Evolutionary conservation across 1,140 invertebrate species (phyloP).

Genomic region (Nasonia giraulti): DNA sequence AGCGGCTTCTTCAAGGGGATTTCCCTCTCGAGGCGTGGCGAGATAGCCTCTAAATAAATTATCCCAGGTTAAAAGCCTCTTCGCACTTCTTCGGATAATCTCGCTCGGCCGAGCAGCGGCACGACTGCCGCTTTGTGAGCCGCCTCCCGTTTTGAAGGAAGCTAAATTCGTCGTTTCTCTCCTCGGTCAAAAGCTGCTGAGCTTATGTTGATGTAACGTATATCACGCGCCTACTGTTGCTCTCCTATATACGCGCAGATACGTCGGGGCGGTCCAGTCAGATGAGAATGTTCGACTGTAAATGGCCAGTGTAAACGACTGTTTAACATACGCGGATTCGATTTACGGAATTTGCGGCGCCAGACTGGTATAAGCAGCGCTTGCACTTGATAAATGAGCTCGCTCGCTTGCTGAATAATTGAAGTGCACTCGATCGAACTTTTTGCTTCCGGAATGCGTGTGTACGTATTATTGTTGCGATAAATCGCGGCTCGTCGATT

Average conservation of each 20-base stretch:
- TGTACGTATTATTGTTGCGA: too few relatives aligned
- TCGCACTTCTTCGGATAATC: constrained; percentile 63
- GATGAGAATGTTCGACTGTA: background rate
- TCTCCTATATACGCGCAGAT: background rate
- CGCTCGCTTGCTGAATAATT: background rate
- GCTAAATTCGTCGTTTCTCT: constrained; percentile 19
- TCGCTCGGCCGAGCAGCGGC: constrained; percentile 33
- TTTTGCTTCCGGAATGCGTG: too few relatives aligned
- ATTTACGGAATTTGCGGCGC: background rate
- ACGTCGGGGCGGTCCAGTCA: background rate
- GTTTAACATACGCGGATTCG: constrained; percentile 5
- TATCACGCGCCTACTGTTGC: background rate
- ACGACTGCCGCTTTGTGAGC: background rate
- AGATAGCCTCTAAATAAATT: constrained; percentile 62
- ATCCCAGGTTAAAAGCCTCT: constrained; percentile 63
- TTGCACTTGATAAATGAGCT: background rate
- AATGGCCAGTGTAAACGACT: background rate
- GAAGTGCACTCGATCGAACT: background rate
- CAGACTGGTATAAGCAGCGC: background rate
- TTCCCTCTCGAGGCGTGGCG: constrained; percentile 51
- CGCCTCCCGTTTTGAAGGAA: background rate
- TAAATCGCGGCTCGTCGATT: too few relatives aligned
- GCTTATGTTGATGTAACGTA: background rate
- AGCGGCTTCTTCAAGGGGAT: constrained; percentile 59
- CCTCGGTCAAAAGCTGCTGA: background rate